Base-by-base conservation (phyloP, 2,797 vertebrate species). In the Sebastes dallii region DNA sequence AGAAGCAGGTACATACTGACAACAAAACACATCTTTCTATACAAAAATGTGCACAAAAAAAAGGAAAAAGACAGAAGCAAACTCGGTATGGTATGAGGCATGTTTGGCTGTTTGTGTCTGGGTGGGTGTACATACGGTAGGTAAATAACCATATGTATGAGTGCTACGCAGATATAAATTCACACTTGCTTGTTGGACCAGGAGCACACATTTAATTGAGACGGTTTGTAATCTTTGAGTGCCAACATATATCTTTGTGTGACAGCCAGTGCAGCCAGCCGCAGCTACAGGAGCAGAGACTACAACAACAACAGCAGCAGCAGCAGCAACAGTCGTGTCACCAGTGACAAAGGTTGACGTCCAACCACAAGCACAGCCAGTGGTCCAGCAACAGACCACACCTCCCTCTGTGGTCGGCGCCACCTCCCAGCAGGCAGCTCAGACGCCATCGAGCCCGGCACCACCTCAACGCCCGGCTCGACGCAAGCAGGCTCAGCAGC, bases 381-480 rank as follows among this genome's bases (percentile, higher is more conserved):
- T 82, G 25, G 82, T 77, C 29, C 92, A 91, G 80, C 92, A 90
- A 16, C 89, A 89, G 77, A 67, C 86, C 64, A 75, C 91, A 5
- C 54, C 87, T 55, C 66, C 87, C 34, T 59, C 90, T 7, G 76
- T 34, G 55, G 80, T 64, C 25, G 52, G 77, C 70, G 42, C 91
- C 36, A 6, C 85, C 82, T 77, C 94, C 62, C 94, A 92, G 82
- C 94, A 94, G 84, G 88, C 78, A 8, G 68, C 87, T 9, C 90
- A 85, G 75, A 76, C 93, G 78, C 95, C 95, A 3, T 92, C 95
- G 36, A 96, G 94, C 86, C 95, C 95, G 0, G 94, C 93, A 8
- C 89, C 96, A 0, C 96, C 95, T 77, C 95, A 95, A 2, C 94
- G 95, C 30, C 96, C 96, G 0, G 94, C 93, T 20, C 92, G 96